A percentile compares a stretch with the other conserved stretches of the same genome.
phyloP scores from a whole-genome alignment of 2,797 vertebrate genomes.

The Falco naumanni region DNA sequence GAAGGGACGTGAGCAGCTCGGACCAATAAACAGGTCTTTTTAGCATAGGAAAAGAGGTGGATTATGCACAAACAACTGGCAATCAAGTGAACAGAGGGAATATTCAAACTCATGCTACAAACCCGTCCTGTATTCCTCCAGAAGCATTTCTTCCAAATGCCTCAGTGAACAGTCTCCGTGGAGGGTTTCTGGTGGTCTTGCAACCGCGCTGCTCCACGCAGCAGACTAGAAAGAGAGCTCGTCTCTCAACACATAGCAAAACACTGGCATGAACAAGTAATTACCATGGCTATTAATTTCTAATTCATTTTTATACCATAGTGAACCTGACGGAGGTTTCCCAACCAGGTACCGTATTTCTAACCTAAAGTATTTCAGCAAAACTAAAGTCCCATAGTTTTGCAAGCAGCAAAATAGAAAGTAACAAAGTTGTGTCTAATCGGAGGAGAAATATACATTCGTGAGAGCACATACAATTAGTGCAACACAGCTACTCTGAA shows the following conservation, averaged over 20 bases:
- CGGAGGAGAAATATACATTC: conserved; percentile 40
- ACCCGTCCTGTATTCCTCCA: background rate
- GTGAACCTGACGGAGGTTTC: background rate
- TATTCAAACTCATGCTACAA: background rate
- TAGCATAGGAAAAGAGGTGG: background rate
- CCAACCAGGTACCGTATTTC: background rate
- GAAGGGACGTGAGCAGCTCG: conserved; percentile 5
- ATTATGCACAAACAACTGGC: background rate
- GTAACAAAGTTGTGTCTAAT: conserved; percentile 34
- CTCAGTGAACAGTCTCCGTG: background rate
- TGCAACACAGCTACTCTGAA: conserved; percentile 61
- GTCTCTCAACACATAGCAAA: background rate
- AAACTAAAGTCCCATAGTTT: conserved; percentile 60
- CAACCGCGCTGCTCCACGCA: background rate
- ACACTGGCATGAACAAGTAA: background rate
- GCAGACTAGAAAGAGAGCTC: background rate
- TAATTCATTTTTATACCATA: conserved; percentile 30
- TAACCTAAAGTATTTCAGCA: conserved; percentile 59
- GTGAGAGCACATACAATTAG: conserved; percentile 47
- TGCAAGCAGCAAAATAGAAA: conserved; percentile 67
- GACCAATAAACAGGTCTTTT: background rate
- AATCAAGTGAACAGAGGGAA: background rate
- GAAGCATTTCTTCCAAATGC: background rate
- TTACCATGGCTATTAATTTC: conserved; percentile 68
- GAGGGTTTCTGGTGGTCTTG: background rate